Evolutionary conservation across 2,888 invertebrate genomes (phyloP).

Genomic region (Meteorus colon): DNA sequence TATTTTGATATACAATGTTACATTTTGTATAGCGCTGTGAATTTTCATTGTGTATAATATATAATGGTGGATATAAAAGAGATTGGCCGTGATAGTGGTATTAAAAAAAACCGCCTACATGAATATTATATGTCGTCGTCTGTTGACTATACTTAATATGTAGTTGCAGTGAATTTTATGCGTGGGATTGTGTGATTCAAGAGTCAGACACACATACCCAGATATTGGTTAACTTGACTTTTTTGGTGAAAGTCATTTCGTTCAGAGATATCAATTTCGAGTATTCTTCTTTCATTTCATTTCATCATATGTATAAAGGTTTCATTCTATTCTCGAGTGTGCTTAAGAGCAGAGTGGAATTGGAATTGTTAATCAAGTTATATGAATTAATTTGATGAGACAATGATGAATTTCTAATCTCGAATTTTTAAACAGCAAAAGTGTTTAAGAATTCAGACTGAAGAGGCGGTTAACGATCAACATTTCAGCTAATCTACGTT

Average conservation of each 20-base stretch:
- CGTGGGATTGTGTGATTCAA: conserved; percentile 14
- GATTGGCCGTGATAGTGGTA: conserved; percentile 31
- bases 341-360: no score
- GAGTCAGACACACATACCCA: no score
- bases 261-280: not conserved
- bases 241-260: not conserved
- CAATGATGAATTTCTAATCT: conserved; percentile 17
- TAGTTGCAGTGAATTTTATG: conserved; percentile 21
- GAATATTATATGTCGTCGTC: conserved; percentile 20
- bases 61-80: conserved; percentile 9
- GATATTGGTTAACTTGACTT: not conserved
- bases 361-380: not conserved
- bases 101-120: conserved; percentile 37
- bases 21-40: not conserved
- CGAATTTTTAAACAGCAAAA: not conserved
- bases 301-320: not conserved
- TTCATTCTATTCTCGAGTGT: not conserved
- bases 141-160: conserved; percentile 21
- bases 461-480: conserved; percentile 16
- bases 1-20: not conserved
- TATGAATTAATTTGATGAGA: conserved; percentile 18
- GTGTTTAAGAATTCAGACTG: not conserved
- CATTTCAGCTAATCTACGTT: conserved; percentile 25
- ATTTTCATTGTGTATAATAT: not conserved
- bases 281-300: not conserved